Base-by-base conservation (phyloP, 2,797 vertebrate species). In the Hephaestus fuliginosus region DNA sequence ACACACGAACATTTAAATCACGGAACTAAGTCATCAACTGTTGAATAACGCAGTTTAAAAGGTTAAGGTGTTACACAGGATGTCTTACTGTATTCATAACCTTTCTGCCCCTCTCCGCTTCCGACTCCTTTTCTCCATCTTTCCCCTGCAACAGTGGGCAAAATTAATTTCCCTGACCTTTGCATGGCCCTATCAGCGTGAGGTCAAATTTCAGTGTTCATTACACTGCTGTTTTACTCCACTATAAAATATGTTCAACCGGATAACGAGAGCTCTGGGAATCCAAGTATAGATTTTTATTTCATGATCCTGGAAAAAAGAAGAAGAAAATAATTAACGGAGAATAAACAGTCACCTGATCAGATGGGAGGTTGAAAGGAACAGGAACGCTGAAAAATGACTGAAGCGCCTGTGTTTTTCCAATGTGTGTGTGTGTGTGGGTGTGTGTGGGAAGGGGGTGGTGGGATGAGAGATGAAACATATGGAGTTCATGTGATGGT, bases 141-240 rank as follows among this genome's bases (percentile, higher is more conserved):
- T 78, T 78, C 64, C n/a, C 22, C 64, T 62, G 75, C 65, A 86
- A 85, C 67, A 84, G 84, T 86, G 78, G 83, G 81, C 80, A 82
- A 92, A 94, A 95, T 93, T 87, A 90, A 93, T 94, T 93, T 93
- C 76, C 71, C 77, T 88, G 89, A 94, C 93, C 93, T 94, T 91
- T 87, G 70, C 60, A 28, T 78, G 84, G 89, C 89, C 92, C 53
- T 28, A 86, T 86, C 77, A 86, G 87, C 84, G 74, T 3, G 61
- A 82, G 91, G 89, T 94, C 90, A 93, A 88, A 93, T 89, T 94
- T 88, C 86, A 76, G 51, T 44, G n/a, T 92, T 95, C 92, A 91
- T 92, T 93, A 93, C 67, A 39, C 83, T 41, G 80, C 71, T 4
- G 55, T 91, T 94, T 93, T 87, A 91, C 93, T 91, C 89, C 74